Conservation (phyloP, 2,113 vertebrate species). For the Halichoerus grypus region DNA sequence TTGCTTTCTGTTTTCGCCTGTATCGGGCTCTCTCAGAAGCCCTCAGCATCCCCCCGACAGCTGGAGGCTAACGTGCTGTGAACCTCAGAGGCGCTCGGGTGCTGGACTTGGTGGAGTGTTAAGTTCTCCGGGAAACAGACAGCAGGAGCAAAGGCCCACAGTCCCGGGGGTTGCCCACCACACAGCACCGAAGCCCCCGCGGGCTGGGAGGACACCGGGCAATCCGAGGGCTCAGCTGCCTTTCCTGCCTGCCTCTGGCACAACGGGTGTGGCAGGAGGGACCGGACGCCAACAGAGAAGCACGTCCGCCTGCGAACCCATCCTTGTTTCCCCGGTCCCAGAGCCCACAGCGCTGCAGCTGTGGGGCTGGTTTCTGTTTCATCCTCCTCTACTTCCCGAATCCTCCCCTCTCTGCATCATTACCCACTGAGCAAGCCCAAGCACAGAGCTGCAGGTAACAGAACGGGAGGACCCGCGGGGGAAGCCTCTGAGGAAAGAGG, state of each 20-base stretch:
- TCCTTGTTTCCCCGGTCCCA: no score
- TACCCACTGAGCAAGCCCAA: neutral
- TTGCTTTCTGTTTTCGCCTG: neutral
- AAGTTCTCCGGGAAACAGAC: neutral
- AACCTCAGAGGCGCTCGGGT: neutral
- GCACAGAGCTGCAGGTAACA: neutral
- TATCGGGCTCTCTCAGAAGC: neutral
- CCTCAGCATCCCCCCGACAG: neutral
- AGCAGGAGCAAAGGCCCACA: neutral
- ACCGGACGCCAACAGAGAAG: rapidly evolving
- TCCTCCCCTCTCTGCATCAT: neutral
- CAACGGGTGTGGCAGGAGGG: neutral
- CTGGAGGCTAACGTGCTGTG: rapidly evolving
- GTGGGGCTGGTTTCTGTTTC: neutral
- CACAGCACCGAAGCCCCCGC: neutral
- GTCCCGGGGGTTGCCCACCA: neutral
- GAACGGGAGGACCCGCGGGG: neutral
- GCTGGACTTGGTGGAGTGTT: neutral
- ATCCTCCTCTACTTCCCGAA: neutral
- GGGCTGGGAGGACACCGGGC: neutral
- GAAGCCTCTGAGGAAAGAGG: neutral
- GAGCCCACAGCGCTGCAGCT: rapidly evolving
- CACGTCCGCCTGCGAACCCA: rapidly evolving
- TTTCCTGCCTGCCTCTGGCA: neutral
- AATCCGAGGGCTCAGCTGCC: neutral